These are phyloP conservation scores for Mastomys natalensis DNA, from an alignment of 2,113 vertebrate species.

Conservation along the genomic window DNA sequence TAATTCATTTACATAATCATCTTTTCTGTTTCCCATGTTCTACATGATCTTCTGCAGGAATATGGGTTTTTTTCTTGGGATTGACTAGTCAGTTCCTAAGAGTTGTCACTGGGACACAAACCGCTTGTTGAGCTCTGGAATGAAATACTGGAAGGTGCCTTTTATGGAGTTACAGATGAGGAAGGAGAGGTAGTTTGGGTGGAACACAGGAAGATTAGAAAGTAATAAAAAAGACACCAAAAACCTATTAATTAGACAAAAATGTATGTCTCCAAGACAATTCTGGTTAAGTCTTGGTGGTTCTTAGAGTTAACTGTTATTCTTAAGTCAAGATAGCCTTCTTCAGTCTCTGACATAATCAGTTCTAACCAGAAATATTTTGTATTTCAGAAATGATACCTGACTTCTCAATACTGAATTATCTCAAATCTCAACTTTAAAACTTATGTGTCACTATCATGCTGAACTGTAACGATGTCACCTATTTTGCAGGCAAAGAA, in stretches of 20 bases:
- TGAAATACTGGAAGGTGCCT: neutral
- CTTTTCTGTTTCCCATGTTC: neutral
- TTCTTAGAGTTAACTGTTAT: neutral
- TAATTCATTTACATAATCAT: neutral
- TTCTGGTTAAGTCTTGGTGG: neutral
- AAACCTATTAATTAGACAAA: neutral
- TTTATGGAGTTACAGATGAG: neutral
- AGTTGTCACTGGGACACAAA: neutral
- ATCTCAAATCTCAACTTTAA: neutral
- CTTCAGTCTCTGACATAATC: neutral
- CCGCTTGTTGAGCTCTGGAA: neutral
- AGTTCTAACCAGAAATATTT: neutral
- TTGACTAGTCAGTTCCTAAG: neutral
- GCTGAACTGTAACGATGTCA: neutral
- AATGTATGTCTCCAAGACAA: neutral
- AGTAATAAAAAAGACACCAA: neutral
- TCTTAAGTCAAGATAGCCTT: neutral
- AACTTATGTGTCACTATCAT: neutral
- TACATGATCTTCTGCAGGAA: neutral
- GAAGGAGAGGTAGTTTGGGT: neutral
- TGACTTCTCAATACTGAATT: neutral
- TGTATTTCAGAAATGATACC: neutral
- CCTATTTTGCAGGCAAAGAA: slow-evolving; percentile 34
- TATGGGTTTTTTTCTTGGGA: neutral
- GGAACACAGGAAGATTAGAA: neutral